Percentiles rank a stretch among this genome's conserved stretches.
These are phyloP conservation scores for Mormyrops boulengeri DNA, from an alignment of 2,797 vertebrate species.

Conservation along the genomic window DNA sequence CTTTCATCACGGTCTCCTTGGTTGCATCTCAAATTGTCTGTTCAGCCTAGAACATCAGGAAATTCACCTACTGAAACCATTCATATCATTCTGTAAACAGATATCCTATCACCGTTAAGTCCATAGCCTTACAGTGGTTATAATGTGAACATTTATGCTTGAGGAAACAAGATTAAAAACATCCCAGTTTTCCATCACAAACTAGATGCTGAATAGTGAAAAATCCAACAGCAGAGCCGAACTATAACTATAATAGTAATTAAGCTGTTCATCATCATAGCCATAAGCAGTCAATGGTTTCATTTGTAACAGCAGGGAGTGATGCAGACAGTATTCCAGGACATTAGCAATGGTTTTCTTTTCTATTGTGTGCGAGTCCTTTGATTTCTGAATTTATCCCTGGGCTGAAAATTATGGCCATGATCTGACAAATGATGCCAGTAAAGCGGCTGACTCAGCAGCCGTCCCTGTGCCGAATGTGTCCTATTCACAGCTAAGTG, in stretches of 20 bases:
- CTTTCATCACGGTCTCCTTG: conserved; percentile 10
- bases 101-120: neutral
- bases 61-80: neutral
- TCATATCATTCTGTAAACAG: neutral
- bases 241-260: neutral
- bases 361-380: neutral
- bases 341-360: neutral
- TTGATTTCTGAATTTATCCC: neutral
- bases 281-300: neutral
- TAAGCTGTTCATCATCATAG: neutral
- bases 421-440: neutral
- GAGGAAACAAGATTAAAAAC: neutral
- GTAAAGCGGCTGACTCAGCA: neutral
- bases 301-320: neutral
- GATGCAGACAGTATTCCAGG: neutral
- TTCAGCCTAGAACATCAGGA: conserved; percentile 16
- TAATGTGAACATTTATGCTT: neutral
- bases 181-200: neutral
- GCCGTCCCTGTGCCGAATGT: neutral
- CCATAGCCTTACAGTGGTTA: neutral
- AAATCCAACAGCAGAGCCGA: neutral
- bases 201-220: neutral
- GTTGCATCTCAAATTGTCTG: conserved; percentile 1
- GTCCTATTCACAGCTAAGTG: neutral
- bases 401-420: neutral